A percentile compares a stretch with the other conserved stretches of the same genome.
Evolutionary conservation across 2,888 invertebrate genomes (phyloP).

Genomic region (Campaea margaritaria): DNA sequence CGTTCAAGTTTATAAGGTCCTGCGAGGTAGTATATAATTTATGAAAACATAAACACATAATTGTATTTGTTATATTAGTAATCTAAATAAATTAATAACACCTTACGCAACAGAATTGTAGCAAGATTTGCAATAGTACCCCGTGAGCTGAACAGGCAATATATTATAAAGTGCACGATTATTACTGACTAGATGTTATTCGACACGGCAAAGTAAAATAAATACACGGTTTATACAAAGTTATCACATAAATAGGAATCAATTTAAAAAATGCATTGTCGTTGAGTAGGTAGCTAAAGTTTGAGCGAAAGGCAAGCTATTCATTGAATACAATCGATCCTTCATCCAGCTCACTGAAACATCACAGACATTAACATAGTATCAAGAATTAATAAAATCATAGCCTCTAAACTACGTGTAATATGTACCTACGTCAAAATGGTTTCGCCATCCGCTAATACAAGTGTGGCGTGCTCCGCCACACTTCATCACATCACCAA

Average conservation of each 20-base stretch:
- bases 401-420: conserved; percentile 16
- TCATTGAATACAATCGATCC: conserved; percentile 8
- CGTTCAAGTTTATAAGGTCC: neutral
- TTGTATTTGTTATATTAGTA: conserved; percentile 43
- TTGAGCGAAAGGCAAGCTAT: conserved; percentile 2
- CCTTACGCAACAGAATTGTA: conserved; percentile 26
- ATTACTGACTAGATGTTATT: conserved; percentile 28
- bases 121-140: conserved; percentile 20
- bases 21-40: conserved; percentile 15
- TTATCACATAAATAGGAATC: too few species aligned
- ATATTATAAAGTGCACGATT: conserved; percentile 18
- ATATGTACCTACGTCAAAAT: neutral
- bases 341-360: conserved; percentile 21
- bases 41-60: conserved; percentile 39
- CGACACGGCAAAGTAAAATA: conserved; percentile 19
- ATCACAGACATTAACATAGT: conserved; percentile 23
- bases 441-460: conserved; percentile 6
- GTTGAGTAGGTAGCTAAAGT: neutral
- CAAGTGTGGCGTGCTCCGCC: too few species aligned
- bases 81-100: conserved; percentile 58
- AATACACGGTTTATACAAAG: conserved; percentile 3
- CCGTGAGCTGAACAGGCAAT: conserved; percentile 26
- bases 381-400: conserved; percentile 10
- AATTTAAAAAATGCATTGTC: conserved; percentile 2
- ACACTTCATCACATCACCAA: too few species aligned